Evolutionary conservation across 2,888 invertebrate genomes (phyloP), one percentile per base, ranked within the genome.

Genomic region (Yponomeuta evonymella): DNA sequence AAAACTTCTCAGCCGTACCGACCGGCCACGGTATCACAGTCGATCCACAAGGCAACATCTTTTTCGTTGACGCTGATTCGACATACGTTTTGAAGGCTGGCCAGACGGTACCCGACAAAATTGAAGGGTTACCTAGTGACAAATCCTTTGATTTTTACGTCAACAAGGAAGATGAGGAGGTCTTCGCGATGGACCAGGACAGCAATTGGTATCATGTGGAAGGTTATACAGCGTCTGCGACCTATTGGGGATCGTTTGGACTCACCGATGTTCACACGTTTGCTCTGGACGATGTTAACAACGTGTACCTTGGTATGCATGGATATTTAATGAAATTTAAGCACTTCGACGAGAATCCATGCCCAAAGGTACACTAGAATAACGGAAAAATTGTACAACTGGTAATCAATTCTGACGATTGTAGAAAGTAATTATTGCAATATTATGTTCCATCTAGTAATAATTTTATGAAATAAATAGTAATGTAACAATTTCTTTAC

Each of bases 11-110:
- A 0, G 77, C 83, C 0, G 88, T 92, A 9, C 88, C 91, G 0
- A 90, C 90, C 15, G 92, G 92, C 0, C 91, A 92, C 67, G 90
- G 90, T 0, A 71, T 92, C 8, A 90, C 87, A 0, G 76, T 90
- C 10, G 92, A 92, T 30, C 82, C 87, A 0, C 83, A 83, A 33
- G 87, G 89, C 71, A 90, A 92, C 69, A 84, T 92, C 1, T 92
- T 87, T 72, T 92, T 91, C 30, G 83, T 88, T 1, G 90, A 89
- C 0, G 83, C 87, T 0, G 89, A 90, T 75, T 90, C 88, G 0
- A 80, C 89, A 0, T 90, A 92, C 58, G 79, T 92, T 1, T 70
- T 92, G 0, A 87, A 86, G 71, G 83, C 74, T 71, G 86, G 84
- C 0, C 77, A 82, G 0, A 81, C 73, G 0, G 75, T 89, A 36